Evolutionary conservation across 2,888 invertebrate species (phyloP), one percentile per base, ranked within the genome.

Genomic region (Yponomeuta plumbellus): DNA sequence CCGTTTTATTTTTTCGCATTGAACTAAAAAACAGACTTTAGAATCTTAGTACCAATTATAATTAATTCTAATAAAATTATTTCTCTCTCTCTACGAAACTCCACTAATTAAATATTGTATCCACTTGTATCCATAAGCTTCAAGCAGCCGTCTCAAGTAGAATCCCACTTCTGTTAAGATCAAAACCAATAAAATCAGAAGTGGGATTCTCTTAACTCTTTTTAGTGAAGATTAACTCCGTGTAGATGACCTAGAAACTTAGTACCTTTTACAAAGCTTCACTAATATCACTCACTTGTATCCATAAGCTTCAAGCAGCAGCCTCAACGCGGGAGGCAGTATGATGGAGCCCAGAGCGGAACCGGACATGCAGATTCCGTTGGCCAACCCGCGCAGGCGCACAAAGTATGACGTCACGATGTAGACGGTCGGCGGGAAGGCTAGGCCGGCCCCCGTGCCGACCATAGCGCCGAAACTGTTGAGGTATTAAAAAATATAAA

Each of bases 361-460:
- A 20, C 97, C 97, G 0, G 97, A 97, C 89, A 97, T 97, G 75
- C 97, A 97, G 23, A 97, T 93, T 0, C 97, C 97, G 83, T 97
- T 97, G 61, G 97, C 97, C 17, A 97, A 90, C 0, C 97, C 97
- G 61, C 97, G 92, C 11, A 94, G 86, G 63, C 94, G 92, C 59
- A 95, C 94, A 84, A 97, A 97, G 86, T 97, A 97, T 68, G 96
- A 96, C 65, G 96, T 96, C 71, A 97, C 97, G 73, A 97, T 97
- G 85, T 97, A 97, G 52, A 97, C 96, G 0, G 97, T 97, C 2
- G 97, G 97, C 0, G 97, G 97, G 86, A 97, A 97, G 0, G 96
- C 94, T 11, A 97, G 85, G 0, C 97, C 97, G 0, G 97, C 97
- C 10, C 97, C 97, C 57, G 94, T 94, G 70, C 97, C 97, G 23